Base-by-base conservation (phyloP, 2,797 vertebrate genomes). In the Acanthurus leucopareius region DNA sequence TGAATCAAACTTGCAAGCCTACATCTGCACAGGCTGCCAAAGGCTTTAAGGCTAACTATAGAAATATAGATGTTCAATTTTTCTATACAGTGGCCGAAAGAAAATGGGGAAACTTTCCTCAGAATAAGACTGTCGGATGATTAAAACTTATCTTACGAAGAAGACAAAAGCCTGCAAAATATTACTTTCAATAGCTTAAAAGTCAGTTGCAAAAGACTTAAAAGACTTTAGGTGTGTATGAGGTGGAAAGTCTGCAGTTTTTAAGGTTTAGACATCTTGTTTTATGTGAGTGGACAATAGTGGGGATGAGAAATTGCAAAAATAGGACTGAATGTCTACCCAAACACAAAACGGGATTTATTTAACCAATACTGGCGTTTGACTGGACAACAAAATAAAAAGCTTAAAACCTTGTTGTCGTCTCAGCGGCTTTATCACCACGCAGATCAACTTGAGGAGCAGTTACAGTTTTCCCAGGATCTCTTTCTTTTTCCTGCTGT, bases 341-440 rank as follows among this genome's bases (percentile, higher is more conserved):
- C 10, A 40, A 40, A 48, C 48, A 70, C 4, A 47, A 4, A 77
- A 13, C 17, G 40, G 7, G 7, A 49, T 20, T 3, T 10, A 57
- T 49, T 47, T 15, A 45, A 6, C 14, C 47, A 19, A 11, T 32
- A 3, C 13, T 2, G 2, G n/a, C 19, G 7, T 28, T 20, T 54
- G 3, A 44, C 20, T 54, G 22, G 9, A 13, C 44, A 65, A 52
- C 47, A 67, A 45, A 17, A 14, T 48, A 17, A 17, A 75, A 78
- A 51, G 11, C 4, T 45, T 62, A 14, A 79, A 77, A 93, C 88
- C 94, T 94, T 73, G 84, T 66, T 22, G 84, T 57, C 0, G 59
- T 45, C 9, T 10, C 60, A 28, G 77, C 48, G 0, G 69, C 19
- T 73, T 67, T 79, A 42, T 75, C 71, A 10, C 42, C 73, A 35